Base-by-base conservation (phyloP, 1,140 invertebrate species). In the Ceratoteleas bidentatus region DNA sequence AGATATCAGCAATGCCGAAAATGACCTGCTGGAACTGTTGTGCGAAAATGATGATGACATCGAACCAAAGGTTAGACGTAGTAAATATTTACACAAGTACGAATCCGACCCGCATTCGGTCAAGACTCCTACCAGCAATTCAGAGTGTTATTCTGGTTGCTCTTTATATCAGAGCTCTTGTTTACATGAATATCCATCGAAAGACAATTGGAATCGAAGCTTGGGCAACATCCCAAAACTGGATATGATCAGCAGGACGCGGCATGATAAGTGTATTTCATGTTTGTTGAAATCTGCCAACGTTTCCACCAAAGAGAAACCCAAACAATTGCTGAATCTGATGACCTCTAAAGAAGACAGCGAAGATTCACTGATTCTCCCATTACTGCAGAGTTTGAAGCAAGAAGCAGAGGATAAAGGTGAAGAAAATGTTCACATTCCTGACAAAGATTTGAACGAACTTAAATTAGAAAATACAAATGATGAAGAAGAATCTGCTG, bases 211-310 rank as follows among this genome's bases (percentile, higher is more conserved):
- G 54, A 52, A 52, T 0, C 24, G 32, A 58, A 24, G 6, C 24
- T 85, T 83, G 2, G 56, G 6, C 10, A 24, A 16, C 50, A 33
- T 70, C 14, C 45, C 86, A 47, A 60, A 65, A 58, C 34, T 83
- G 16, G 47, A 66, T 13, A 70, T 83, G 62, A 16, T 78, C 0
- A 57, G 53, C 0, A 85, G 89, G 73, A 85, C 64, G 40, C 86
- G 85, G 7, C 33, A 66, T 2, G 90, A 91, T 38, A 90, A 80
- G 43, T 87, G 86, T 45, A 16, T 83, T 24, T 53, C 80, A 40
- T 88, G 87, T 57, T 61, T 87, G 11, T 62, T 74, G 13, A 86
- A 84, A 32, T 54, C 81, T 13, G 68, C 81, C 0, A 45, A 80
- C 14, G 14, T 24, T 38, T 1, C 8, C 8, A 10, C 6, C 5